A percentile compares a stretch with the other conserved stretches of the same genome.
These are phyloP conservation scores for Ellobium chinense DNA, from an alignment of 2,888 invertebrate species.

Conservation along the genomic window DNA sequence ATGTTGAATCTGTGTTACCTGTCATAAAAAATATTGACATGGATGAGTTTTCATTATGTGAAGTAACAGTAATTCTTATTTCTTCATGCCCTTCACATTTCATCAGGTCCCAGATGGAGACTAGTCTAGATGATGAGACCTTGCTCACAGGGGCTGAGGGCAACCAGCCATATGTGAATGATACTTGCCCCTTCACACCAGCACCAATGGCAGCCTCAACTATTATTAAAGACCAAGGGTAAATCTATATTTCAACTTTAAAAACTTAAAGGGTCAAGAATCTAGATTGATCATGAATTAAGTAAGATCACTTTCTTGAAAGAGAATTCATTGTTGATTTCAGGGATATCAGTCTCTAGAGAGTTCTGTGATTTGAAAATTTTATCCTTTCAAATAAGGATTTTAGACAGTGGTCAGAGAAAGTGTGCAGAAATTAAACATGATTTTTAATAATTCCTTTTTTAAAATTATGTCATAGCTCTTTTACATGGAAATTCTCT, in stretches of 20 bases:
- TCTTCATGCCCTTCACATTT: too few species aligned
- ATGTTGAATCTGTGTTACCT: background rate
- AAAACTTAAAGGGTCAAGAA: too few species aligned
- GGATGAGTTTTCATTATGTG: background rate
- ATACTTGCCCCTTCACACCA: conserved; percentile 44
- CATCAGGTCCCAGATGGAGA: too few species aligned
- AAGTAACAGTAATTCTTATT: background rate
- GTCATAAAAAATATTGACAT: background rate
- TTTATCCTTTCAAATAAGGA: background rate
- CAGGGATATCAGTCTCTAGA: background rate
- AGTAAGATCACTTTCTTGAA: too few species aligned
- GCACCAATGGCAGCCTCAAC: conserved; percentile 47
- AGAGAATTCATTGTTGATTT: too few species aligned
- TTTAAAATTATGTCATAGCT: too few species aligned
- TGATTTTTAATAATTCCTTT: too few species aligned
- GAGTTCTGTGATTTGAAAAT: background rate
- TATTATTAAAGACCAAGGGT: conserved; percentile 13
- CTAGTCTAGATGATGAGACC: conserved; percentile 13
- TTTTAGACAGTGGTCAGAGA: too few species aligned
- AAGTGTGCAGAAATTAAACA: too few species aligned
- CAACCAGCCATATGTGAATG: conserved; percentile 7
- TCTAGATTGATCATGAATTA: too few species aligned
- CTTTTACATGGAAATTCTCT: too few species aligned
- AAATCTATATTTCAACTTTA: too few species aligned
- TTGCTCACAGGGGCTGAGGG: conserved; percentile 29